Evolutionary conservation across 2,888 invertebrate genomes (phyloP).

Genomic region (Cecidostiba fungosa): DNA sequence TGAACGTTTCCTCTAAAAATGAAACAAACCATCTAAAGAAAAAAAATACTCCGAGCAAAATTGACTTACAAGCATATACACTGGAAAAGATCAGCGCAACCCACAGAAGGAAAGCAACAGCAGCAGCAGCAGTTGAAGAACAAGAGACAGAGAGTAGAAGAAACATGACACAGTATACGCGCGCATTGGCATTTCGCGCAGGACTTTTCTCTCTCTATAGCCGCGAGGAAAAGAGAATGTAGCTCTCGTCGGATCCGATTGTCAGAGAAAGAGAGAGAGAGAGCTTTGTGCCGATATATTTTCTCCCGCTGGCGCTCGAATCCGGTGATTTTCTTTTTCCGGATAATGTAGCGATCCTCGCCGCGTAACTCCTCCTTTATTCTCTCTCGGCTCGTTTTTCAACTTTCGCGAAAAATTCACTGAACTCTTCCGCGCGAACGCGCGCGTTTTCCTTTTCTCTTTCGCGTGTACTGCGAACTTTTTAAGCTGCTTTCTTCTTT

Average conservation of each 20-base stretch:
- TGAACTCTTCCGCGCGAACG: neutral
- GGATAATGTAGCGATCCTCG: constrained; percentile 59
- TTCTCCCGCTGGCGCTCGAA: constrained; percentile 31
- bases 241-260: constrained; percentile 50
- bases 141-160: constrained; percentile 10
- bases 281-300: constrained; percentile 49
- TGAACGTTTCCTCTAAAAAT: neutral
- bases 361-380: constrained; percentile 30
- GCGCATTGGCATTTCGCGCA: constrained; percentile 52
- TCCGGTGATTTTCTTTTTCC: constrained; percentile 60
- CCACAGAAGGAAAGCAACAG: neutral
- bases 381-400: constrained; percentile 49
- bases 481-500: neutral
- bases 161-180: constrained; percentile 14
- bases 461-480: neutral
- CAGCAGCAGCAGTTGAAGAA: neutral
- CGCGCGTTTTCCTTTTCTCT: neutral
- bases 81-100: constrained; percentile 35
- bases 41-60: constrained; percentile 38
- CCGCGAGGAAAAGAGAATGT: constrained; percentile 49
- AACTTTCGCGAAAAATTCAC: constrained; percentile 54
- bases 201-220: neutral
- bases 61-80: constrained; percentile 42
- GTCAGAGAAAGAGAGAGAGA: constrained; percentile 29
- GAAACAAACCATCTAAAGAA: constrained; percentile 35